These are phyloP conservation scores for Tachina fera DNA, from an alignment of 2,888 invertebrate genomes.

Conservation along the genomic window DNA sequence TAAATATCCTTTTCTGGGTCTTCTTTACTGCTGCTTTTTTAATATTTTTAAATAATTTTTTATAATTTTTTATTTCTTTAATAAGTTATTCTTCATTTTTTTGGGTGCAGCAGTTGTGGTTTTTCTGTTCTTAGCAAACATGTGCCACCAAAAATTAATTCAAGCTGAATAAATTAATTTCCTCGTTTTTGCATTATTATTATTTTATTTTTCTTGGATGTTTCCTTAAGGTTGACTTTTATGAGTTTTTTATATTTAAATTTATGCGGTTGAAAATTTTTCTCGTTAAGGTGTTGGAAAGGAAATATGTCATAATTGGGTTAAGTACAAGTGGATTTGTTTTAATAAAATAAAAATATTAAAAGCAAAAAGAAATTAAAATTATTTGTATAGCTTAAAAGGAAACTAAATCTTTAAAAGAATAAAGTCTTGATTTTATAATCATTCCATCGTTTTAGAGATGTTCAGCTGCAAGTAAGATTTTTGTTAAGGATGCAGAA, in stretches of 20 bases:
- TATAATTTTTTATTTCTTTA: neutral
- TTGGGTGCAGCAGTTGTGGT: neutral
- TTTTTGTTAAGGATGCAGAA: no score
- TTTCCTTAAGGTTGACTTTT: constrained; percentile 21
- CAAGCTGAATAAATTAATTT: constrained; percentile 58
- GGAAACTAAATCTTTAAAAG: neutral
- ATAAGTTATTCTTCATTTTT: constrained; percentile 14
- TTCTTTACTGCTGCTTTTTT: neutral
- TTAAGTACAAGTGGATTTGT: constrained; percentile 12
- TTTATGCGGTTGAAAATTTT: constrained; percentile 27
- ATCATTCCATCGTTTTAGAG: no score
- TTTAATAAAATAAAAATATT: neutral
- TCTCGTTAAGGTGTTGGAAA: constrained; percentile 27
- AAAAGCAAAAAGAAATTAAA: neutral
- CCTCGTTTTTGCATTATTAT: neutral
- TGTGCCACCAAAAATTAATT: constrained; percentile 44
- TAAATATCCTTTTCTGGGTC: neutral
- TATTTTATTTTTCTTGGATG: neutral
- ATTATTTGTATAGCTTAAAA: neutral
- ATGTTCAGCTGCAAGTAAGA: no score
- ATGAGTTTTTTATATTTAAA: constrained; percentile 1
- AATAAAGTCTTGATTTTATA: neutral
- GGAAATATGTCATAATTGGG: constrained; percentile 37
- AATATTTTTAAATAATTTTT: neutral
- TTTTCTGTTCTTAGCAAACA: neutral